Evolutionary conservation across 2,113 vertebrate species (phyloP).

Genomic region (Muntiacus muntjak): DNA sequence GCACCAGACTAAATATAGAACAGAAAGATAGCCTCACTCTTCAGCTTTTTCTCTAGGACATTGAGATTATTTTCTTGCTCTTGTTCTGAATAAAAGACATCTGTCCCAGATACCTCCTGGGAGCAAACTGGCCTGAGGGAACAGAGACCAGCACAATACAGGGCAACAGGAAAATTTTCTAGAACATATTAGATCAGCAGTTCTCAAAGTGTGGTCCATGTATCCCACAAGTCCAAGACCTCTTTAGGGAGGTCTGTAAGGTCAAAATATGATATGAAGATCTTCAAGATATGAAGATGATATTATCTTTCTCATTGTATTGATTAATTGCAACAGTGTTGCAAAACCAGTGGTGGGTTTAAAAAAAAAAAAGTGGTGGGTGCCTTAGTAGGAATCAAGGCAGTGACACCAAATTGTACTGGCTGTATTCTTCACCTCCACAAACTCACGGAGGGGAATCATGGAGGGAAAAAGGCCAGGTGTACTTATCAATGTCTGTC

Average conservation of each 20-base stretch:
- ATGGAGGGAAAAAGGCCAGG: not conserved
- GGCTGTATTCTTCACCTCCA: not conserved
- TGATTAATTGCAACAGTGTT: not conserved
- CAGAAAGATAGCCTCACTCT: not conserved
- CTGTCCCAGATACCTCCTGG: not conserved
- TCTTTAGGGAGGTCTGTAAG: not conserved
- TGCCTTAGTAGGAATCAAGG: not conserved
- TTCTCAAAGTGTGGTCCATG: not conserved
- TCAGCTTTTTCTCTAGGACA: not conserved
- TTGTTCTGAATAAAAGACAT: not conserved
- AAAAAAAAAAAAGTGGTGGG: not conserved
- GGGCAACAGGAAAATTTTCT: not conserved
- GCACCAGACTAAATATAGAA: not conserved
- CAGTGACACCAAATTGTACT: not conserved
- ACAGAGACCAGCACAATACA: not conserved
- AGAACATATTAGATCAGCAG: not conserved
- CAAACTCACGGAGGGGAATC: not conserved
- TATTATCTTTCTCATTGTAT: not conserved
- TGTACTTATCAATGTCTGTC: not conserved
- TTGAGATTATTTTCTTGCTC: not conserved
- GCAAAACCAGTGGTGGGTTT: not conserved
- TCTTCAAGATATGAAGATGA: not conserved
- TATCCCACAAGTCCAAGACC: not conserved
- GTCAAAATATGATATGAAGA: not conserved
- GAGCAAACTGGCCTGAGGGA: not conserved